Evolutionary conservation across 2,888 invertebrate genomes (phyloP), one percentile per base, ranked within the genome.

Genomic region (Pherbina coryleti): DNA sequence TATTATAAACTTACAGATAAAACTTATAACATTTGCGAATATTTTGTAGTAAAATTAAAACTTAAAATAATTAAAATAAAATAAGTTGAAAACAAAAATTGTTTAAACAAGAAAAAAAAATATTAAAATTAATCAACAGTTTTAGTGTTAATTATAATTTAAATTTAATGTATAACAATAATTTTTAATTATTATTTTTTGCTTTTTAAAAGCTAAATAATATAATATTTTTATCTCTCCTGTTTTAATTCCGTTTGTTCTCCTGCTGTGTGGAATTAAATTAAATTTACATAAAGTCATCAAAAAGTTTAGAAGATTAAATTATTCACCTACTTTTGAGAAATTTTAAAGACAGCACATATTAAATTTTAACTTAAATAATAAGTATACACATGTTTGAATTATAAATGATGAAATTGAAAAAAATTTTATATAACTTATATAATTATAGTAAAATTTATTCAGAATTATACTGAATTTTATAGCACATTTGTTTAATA

Each of bases 171-270:
- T 19, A 60, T 9, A 25, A 17, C 2, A 55, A 37, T n/a, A 74
- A 64, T 78, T 79, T 79, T 77, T 57, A 55, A 64, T 73, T 75
- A 55, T 75, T 66, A 71, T 77, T 53, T 71, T 31, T 1, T 72
- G 80, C 80, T 82, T 82, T 81, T 25, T 85, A 84, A 83, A 86
- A 85, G 85, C 86, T 87, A 86, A 87, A 86, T 87, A 87, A 86
- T 81, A 86, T 85, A 86, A 86, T 87, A 87, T 86, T 86, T 87
- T 85, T 85, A 86, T 86, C 86, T 86, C 84, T 85, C 83, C 84
- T 83, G 82, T 86, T 79, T 69, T 78, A 81, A 77, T 82, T 85
- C 84, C 81, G 79, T 83, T 79, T 83, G 84, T 81, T 83, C 82
- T 82, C 85, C 78, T 51, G 37, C 11, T 22, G 1, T 34, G 44